phyloP scores from a whole-genome alignment of 2,797 vertebrate genomes.

The Melanitta fusca region DNA sequence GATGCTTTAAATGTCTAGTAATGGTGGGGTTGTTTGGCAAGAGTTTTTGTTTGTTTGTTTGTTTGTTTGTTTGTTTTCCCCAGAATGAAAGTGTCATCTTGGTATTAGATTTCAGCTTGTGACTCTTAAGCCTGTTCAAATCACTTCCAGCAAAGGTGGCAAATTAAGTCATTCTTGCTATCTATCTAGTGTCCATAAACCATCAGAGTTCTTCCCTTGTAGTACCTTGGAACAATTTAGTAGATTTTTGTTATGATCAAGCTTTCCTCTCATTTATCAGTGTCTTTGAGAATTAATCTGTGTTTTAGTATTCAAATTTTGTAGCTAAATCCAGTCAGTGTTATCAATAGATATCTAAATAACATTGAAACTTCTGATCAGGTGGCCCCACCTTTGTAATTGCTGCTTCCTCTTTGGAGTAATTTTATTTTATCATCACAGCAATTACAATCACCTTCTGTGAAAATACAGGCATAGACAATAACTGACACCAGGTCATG shows the following conservation, averaged over 20 bases:
- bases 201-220: not conserved
- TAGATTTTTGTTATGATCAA: not conserved
- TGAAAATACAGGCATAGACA: constrained; percentile 1
- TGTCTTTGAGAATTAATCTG: not conserved
- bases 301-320: not conserved
- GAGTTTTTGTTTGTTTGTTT: no score
- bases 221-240: not conserved
- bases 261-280: not conserved
- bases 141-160: not conserved
- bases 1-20: not conserved
- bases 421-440: constrained; percentile 1
- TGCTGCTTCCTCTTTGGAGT: not conserved
- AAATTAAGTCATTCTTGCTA: not conserved
- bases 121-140: not conserved
- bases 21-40: not conserved
- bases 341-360: not conserved
- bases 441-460: not conserved
- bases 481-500: constrained; percentile 1
- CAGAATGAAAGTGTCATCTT: not conserved
- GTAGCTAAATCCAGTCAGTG: not conserved
- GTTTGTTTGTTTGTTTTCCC: no score
- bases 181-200: not conserved
- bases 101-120: not conserved
- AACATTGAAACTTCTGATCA: not conserved
- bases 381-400: not conserved